phyloP scores from a whole-genome alignment of 2,888 invertebrate species.

The Leptopterna dolabrata region DNA sequence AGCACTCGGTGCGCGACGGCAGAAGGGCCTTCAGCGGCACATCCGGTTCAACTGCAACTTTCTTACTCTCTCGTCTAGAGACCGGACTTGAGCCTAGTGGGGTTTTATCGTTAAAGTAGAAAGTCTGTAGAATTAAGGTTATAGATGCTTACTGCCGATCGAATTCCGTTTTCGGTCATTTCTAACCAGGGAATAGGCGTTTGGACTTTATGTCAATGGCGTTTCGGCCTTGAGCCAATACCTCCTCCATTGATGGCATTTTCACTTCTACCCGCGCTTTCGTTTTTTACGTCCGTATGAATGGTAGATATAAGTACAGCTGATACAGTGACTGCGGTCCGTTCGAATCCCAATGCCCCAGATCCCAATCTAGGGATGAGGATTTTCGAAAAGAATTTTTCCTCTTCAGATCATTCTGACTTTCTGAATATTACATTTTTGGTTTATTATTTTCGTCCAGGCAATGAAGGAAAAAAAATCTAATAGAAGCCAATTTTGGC shows the following conservation, averaged over 20 bases:
- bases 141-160: neutral
- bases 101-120: conserved; percentile 23
- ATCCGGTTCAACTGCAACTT: conserved; percentile 18
- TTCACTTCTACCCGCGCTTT: neutral
- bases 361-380: too few species aligned
- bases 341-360: too few species aligned
- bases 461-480: too few species aligned
- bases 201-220: neutral
- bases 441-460: too few species aligned
- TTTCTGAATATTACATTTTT: too few species aligned
- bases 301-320: too few species aligned
- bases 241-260: neutral
- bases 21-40: conserved; percentile 5
- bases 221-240: neutral
- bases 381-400: too few species aligned
- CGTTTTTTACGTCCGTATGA: neutral
- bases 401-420: too few species aligned
- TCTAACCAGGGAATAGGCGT: neutral
- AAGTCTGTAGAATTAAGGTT: neutral
- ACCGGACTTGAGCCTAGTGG: conserved; percentile 15
- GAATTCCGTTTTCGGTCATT: conserved; percentile 1
- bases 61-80: conserved; percentile 31
- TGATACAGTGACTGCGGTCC: too few species aligned
- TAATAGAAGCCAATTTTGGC: too few species aligned
- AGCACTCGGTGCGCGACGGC: neutral